Percentiles rank a stretch among this genome's conserved stretches.
phyloP scores from a whole-genome alignment of 2,113 vertebrate genomes.

The Litocranius walleri region DNA sequence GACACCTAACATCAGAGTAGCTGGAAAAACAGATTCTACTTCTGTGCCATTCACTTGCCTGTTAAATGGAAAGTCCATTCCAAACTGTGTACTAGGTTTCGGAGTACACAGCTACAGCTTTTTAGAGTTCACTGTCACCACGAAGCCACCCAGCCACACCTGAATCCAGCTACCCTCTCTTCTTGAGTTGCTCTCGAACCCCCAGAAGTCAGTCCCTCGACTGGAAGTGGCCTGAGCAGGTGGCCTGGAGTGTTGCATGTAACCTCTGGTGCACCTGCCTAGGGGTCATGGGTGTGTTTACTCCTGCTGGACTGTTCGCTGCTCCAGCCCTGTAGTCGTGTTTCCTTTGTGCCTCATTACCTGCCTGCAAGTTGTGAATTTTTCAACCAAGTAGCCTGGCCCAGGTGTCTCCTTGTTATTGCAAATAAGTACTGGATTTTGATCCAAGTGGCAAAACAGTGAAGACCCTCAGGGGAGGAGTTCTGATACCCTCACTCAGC shows the following conservation, averaged over 20 bases:
- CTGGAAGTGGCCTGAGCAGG: neutral
- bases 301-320: neutral
- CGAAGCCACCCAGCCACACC: neutral
- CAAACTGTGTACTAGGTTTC: neutral
- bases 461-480: neutral
- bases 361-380: neutral
- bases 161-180: neutral
- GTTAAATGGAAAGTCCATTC: neutral
- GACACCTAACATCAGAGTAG: neutral
- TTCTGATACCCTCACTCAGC: neutral
- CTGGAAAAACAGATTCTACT: neutral
- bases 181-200: neutral
- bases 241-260: neutral
- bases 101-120: neutral
- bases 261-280: neutral
- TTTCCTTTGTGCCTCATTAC: neutral
- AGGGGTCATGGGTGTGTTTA: neutral
- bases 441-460: neutral
- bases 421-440: neutral
- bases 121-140: neutral
- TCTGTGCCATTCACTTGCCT: neutral
- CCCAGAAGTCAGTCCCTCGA: neutral
- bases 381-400: neutral
- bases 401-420: neutral
- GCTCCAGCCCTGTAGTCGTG: rapidly evolving